Base-by-base conservation (phyloP, 2,888 invertebrate species). In the Philaethria dido region DNA sequence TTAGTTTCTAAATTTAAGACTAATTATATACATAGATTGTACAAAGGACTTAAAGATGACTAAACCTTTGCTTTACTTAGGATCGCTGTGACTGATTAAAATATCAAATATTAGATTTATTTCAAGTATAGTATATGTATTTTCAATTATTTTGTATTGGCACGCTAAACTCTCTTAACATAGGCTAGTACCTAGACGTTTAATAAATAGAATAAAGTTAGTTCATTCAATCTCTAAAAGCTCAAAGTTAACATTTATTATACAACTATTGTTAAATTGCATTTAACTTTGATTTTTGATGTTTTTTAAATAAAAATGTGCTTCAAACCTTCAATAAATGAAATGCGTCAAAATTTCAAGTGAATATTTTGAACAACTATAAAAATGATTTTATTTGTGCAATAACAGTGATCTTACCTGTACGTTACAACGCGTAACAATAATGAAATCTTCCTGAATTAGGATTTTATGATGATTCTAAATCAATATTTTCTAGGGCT, bases 11-110 rank as follows among this genome's bases (percentile, higher is more conserved):
- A 45, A 45, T 18, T 45, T 18, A 6, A 45, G 18, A 45, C 18
- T 18, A 45, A 45, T 14, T 16, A 45, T 16, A 33, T 4, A 33
- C 9, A 9, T 33, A 33, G 33, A 33, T 9, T 25, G 25, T 33
- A 33, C 33, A 33, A 33, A 4, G 5, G 33, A 25, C 5, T 25
- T 25, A 4, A 33, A 8, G 1, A 33, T 33, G 33, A 8, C 33
- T 8, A 33, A 6, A 6, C 9, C 14, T 22, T 48, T 13, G 14
- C 22, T 39, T 57, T 57, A 39, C 4, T 22, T 57, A 42, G 0
- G 39, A 25, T 25, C 5, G 1, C 8, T 39, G n/a, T 42, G 57
- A 57, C 57, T 57, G 57, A 55, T 22, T 55, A 39, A 55, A 39
- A 20, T 55, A 55, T 55, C 55, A 36, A 50, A 14, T 25, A 14